These are phyloP conservation scores for Fabriciana adippe DNA, from an alignment of 2,888 invertebrate genomes.

Conservation along the genomic window DNA sequence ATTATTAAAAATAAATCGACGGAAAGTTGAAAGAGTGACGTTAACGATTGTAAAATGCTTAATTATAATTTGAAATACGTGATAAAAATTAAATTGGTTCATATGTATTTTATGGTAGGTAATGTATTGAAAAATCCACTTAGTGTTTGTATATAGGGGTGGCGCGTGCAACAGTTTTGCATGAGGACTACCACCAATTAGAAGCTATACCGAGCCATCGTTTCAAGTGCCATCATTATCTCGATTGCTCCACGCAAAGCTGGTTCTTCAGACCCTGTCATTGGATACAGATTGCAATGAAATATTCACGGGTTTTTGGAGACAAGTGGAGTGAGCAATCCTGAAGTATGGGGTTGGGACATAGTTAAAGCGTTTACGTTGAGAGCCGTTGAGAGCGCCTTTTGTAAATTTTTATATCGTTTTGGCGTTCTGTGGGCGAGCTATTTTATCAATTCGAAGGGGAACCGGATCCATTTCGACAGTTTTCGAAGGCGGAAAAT, in stretches of 20 bases:
- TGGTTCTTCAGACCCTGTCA: conserved; percentile 56
- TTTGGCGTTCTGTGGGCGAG: conserved; percentile 66
- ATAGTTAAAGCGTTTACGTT: conserved; percentile 81
- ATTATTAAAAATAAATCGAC: too few species aligned
- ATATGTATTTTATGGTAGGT: conserved; percentile 18
- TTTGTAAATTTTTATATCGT: conserved; percentile 78
- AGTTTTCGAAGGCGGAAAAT: conserved; percentile 50
- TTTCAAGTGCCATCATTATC: conserved; percentile 81
- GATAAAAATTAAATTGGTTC: background rate
- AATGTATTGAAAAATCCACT: conserved; percentile 38
- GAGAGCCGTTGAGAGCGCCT: conserved; percentile 75
- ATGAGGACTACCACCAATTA: conserved; percentile 78
- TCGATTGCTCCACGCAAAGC: conserved; percentile 56
- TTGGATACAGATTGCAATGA: conserved; percentile 67
- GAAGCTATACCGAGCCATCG: conserved; percentile 76
- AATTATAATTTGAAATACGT: background rate
- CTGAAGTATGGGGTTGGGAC: conserved; percentile 76
- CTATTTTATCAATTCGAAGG: conserved; percentile 78
- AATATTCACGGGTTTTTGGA: conserved; percentile 76
- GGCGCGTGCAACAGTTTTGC: conserved; percentile 79
- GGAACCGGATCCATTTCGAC: conserved; percentile 67
- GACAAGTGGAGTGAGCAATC: conserved; percentile 82
- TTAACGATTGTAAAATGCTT: too few species aligned
- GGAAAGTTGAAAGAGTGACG: too few species aligned
- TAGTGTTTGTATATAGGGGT: conserved; percentile 60